phyloP scores from a whole-genome alignment of 2,888 invertebrate species.

The Troglohyphantes excavatus region DNA sequence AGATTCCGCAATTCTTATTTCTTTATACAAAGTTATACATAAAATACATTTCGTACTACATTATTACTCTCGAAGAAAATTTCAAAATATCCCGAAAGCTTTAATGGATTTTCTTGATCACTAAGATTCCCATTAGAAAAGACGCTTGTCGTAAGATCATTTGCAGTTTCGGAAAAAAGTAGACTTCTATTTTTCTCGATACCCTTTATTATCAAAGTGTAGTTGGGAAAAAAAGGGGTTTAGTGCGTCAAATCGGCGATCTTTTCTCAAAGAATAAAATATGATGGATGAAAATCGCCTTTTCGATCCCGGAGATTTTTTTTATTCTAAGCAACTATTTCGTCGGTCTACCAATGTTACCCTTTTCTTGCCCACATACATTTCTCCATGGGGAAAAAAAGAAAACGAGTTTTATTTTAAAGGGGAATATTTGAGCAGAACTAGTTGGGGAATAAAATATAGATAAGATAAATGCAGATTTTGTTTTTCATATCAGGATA shows the following conservation, averaged over 20 bases:
- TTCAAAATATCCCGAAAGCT: neutral
- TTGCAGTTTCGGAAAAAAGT: slow-evolving; percentile 24
- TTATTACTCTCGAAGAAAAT: neutral
- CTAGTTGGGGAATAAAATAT: neutral
- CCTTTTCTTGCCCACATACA: neutral
- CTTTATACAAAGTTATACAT: neutral
- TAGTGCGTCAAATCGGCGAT: slow-evolving; percentile 47
- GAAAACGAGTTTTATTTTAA: neutral
- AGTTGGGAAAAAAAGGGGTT: slow-evolving; percentile 39
- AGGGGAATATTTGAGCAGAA: neutral
- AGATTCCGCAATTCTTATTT: neutral
- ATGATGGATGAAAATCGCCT: slow-evolving; percentile 45
- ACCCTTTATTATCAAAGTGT: slow-evolving; percentile 40
- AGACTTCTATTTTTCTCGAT: slow-evolving; percentile 35
- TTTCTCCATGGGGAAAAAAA: neutral
- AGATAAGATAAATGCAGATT: neutral
- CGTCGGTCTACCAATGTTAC: neutral
- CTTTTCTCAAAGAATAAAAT: slow-evolving; percentile 35
- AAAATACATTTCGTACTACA: neutral
- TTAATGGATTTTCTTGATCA: slow-evolving; percentile 26
- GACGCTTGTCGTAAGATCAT: slow-evolving; percentile 5
- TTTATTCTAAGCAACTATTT: slow-evolving; percentile 11
- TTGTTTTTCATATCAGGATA: neutral
- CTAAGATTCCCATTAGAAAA: slow-evolving; percentile 23
- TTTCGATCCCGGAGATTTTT: slow-evolving; percentile 21